phyloP scores from a whole-genome alignment of 2,113 vertebrate species.

The Myotis brandtii region DNA sequence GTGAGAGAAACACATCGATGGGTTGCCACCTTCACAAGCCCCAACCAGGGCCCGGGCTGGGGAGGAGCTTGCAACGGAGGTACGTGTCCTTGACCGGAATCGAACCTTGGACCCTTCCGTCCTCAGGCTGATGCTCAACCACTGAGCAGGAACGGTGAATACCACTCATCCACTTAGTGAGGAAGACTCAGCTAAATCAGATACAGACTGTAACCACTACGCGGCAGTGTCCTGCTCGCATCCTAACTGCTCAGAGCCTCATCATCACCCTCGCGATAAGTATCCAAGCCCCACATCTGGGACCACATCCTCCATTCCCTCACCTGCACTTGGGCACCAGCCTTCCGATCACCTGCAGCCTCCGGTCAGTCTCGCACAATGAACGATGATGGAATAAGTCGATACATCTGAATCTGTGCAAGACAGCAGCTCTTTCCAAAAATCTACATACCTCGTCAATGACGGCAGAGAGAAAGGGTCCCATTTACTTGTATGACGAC shows the following conservation, averaged over 20 bases:
- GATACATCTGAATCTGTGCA: not conserved
- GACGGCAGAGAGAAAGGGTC: not conserved
- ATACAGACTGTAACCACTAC: not conserved
- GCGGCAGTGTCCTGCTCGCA: not conserved
- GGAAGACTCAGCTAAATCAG: not conserved
- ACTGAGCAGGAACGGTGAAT: not conserved
- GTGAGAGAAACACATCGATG: no score
- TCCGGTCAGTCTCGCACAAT: not conserved
- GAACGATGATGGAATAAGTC: not conserved
- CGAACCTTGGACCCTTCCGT: no score
- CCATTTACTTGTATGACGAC: not conserved
- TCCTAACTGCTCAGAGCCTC: not conserved
- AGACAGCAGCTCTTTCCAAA: not conserved
- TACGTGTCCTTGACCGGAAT: no score
- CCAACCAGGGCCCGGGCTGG: no score
- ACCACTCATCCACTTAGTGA: not conserved
- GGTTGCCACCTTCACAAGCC: no score
- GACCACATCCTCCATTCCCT: not conserved
- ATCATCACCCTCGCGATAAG: not conserved
- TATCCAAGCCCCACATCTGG: not conserved
- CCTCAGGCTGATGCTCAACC: no score
- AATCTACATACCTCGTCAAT: not conserved
- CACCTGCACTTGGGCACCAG: not conserved
- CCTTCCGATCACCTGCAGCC: not conserved
- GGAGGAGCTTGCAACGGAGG: no score